Evolutionary conservation across 2,113 vertebrate species (phyloP).

Genomic region (Cyphotilapia sp.): DNA sequence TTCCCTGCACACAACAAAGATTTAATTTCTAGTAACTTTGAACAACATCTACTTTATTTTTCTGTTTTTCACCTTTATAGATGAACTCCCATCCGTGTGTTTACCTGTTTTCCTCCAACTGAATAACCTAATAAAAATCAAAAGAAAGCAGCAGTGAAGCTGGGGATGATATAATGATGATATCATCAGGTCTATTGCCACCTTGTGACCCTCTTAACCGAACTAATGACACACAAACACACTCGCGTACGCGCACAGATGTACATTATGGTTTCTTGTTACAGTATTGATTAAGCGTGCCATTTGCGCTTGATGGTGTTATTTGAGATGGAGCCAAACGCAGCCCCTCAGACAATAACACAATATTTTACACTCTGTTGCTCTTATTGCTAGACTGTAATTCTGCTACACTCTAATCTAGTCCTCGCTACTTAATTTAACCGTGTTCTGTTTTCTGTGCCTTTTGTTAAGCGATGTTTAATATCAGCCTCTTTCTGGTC

Average conservation of each 20-base stretch:
- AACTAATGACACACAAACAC: slow-evolving; percentile 11
- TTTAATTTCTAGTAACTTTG: not conserved
- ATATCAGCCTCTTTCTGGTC: not conserved
- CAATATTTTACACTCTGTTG: not conserved
- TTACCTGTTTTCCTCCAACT: not conserved
- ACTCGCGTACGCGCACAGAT: not conserved
- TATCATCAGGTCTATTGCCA: slow-evolving; percentile 44
- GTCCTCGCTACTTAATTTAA: not conserved
- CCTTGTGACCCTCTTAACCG: slow-evolving; percentile 32
- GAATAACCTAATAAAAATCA: not conserved
- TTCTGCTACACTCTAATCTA: not conserved
- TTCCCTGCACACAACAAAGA: not conserved
- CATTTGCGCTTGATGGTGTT: slow-evolving; percentile 52
- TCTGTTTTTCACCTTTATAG: not conserved
- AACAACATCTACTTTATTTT: rapidly evolving
- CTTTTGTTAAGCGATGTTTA: not conserved
- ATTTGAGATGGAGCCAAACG: slow-evolving; percentile 47
- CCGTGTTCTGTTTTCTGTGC: not conserved
- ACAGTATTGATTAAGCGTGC: slow-evolving; percentile 54
- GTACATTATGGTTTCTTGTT: slow-evolving; percentile 60
- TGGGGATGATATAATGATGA: slow-evolving; percentile 24
- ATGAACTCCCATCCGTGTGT: not conserved
- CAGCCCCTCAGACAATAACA: not conserved
- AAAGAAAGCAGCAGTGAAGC: not conserved
- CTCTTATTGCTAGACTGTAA: not conserved